Evolutionary conservation across 2,888 invertebrate genomes (phyloP).

Genomic region (Bugula neritina): DNA sequence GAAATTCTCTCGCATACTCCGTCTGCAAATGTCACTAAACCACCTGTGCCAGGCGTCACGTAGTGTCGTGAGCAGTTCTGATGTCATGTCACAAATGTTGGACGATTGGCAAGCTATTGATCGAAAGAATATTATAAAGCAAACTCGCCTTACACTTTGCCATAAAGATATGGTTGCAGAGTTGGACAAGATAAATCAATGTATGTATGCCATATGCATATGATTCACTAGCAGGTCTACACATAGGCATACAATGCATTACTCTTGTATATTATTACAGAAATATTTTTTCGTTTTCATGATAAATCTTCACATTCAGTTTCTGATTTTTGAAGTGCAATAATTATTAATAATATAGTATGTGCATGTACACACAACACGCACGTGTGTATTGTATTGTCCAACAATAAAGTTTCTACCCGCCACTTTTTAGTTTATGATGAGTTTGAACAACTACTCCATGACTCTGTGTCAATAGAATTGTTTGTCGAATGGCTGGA

Average conservation of each 20-base stretch:
- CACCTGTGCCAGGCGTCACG: slow-evolving; percentile 55
- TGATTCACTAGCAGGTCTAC: too few relatives aligned
- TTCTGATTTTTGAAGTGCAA: too few relatives aligned
- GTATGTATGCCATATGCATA: slow-evolving; percentile 5
- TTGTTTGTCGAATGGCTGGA: slow-evolving; percentile 55
- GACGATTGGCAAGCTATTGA: slow-evolving; percentile 55
- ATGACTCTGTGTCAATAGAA: slow-evolving; percentile 54
- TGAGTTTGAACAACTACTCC: slow-evolving; percentile 55
- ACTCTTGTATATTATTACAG: too few relatives aligned
- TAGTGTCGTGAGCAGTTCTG: slow-evolving; percentile 52
- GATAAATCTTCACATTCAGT: too few relatives aligned
- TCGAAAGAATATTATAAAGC: slow-evolving; percentile 51
- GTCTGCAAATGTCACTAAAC: slow-evolving; percentile 55
- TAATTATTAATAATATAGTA: too few relatives aligned
- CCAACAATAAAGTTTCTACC: too few relatives aligned
- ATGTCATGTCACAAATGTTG: slow-evolving; percentile 54
- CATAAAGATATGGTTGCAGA: background rate
- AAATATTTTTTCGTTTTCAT: too few relatives aligned
- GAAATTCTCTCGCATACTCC: slow-evolving; percentile 52
- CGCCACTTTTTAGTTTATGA: slow-evolving; percentile 45
- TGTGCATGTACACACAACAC: too few relatives aligned
- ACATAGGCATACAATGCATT: too few relatives aligned
- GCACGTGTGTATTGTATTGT: too few relatives aligned
- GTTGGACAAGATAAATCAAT: slow-evolving; percentile 15
- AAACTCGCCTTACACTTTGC: slow-evolving; percentile 49